Percentiles rank a stretch among this genome's conserved stretches.
These are phyloP conservation scores for Drosophila santomea DNA, from an alignment of 1,140 invertebrate genomes.

Conservation along the genomic window DNA sequence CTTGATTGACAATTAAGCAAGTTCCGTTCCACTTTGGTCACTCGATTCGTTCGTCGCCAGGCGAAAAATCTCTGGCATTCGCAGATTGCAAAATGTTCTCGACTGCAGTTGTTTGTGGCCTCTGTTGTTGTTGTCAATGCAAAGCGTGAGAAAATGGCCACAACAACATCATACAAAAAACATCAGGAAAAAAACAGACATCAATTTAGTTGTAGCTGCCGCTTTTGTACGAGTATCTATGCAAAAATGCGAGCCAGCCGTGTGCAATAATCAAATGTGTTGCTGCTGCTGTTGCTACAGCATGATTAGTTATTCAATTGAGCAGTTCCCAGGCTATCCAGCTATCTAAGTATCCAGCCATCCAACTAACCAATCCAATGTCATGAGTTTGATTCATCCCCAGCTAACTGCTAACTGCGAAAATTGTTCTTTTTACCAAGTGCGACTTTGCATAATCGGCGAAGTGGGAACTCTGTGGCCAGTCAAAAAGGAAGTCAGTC, in stretches of 20 bases:
- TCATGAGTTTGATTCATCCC: constrained; percentile 46
- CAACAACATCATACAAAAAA: constrained; percentile 19
- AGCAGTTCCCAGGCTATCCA: constrained; percentile 41
- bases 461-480: background rate
- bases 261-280: constrained; percentile 51
- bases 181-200: constrained; percentile 32
- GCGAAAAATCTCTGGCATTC: constrained; percentile 48
- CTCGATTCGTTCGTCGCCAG: constrained; percentile 41
- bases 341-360: background rate
- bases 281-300: constrained; percentile 14
- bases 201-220: constrained; percentile 43
- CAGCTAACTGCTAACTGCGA: background rate
- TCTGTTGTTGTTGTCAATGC: constrained; percentile 47
- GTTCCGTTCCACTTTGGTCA: constrained; percentile 71
- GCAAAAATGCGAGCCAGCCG: constrained; percentile 50
- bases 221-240: constrained; percentile 26
- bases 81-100: constrained; percentile 46
- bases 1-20: constrained; percentile 68
- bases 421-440: constrained; percentile 16
- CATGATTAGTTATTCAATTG: constrained; percentile 54
- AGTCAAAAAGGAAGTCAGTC: constrained; percentile 13
- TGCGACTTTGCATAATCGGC: constrained; percentile 6
- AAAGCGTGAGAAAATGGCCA: constrained; percentile 58
- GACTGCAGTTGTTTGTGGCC: background rate
- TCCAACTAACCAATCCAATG: constrained; percentile 25